Evolutionary conservation across 1,140 invertebrate genomes (phyloP).

Genomic region (Drosophila seguyi): DNA sequence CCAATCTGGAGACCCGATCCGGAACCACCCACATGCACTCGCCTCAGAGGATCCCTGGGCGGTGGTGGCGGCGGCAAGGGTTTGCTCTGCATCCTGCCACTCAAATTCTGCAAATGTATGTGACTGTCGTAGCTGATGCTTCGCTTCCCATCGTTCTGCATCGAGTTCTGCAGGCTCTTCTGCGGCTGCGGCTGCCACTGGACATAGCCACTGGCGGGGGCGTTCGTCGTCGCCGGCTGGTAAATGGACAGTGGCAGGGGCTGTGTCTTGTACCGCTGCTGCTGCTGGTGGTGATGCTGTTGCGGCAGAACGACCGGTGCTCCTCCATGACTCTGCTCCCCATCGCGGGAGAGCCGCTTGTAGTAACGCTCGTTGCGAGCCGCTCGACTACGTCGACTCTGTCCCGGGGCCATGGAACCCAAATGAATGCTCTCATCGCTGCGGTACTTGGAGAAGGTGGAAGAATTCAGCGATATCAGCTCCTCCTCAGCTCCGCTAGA

Average conservation of each 20-base stretch:
- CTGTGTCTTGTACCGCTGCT: constrained; percentile 78
- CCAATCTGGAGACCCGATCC: constrained; percentile 34
- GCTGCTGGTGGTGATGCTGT: constrained; percentile 46
- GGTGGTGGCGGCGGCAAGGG: constrained; percentile 89
- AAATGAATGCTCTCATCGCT: constrained; percentile 89
- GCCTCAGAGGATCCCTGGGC: constrained; percentile 89
- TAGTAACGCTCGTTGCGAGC: constrained; percentile 92
- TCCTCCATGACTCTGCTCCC: constrained; percentile 87
- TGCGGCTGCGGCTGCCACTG: constrained; percentile 63
- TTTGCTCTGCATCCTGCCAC: constrained; percentile 65
- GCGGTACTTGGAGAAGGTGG: constrained; percentile 88
- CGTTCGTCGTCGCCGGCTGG: constrained; percentile 33
- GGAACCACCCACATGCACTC: constrained; percentile 53
- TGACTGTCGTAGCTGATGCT: constrained; percentile 85
- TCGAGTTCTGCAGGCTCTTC: constrained; percentile 62
- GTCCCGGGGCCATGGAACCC: constrained; percentile 83
- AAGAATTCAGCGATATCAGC: constrained; percentile 88
- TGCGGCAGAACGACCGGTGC: constrained; percentile 55
- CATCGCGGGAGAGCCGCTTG: constrained; percentile 90
- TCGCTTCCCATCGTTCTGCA: constrained; percentile 71
- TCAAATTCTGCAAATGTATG: constrained; percentile 69
- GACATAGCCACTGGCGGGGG: constrained; percentile 47
- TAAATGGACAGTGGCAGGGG: constrained; percentile 79
- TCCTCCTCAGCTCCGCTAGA: constrained; percentile 90
- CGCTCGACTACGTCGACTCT: constrained; percentile 87